These are phyloP conservation scores for Macrobrachium rosenbergii DNA, from an alignment of 1,140 invertebrate species.

Conservation along the genomic window DNA sequence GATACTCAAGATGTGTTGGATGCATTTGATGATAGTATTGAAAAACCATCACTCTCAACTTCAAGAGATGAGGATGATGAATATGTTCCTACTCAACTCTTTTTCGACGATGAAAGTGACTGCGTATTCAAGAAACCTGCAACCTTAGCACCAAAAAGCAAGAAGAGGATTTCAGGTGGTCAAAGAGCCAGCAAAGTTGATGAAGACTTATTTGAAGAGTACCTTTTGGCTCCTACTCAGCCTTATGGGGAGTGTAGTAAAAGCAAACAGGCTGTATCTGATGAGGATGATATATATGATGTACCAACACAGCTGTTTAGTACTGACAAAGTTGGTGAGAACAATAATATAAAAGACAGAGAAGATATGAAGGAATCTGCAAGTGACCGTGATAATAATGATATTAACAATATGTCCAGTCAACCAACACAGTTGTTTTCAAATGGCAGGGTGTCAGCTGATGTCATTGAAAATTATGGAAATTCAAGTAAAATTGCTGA, in stretches of 20 bases:
- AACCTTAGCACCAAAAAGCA: conserved; percentile 25
- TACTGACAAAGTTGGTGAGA: not conserved
- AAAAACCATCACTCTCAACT: not conserved
- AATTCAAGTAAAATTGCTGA: not conserved
- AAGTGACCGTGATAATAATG: conserved; percentile 18
- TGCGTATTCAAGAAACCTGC: conserved; percentile 48
- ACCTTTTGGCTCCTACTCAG: conserved; percentile 13
- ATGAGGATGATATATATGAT: conserved; percentile 4
- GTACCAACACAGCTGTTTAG: conserved; percentile 25
- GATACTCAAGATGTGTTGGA: conserved; percentile 40
- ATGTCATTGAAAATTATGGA: not conserved
- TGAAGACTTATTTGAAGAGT: conserved; percentile 15
- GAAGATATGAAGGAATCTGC: not conserved
- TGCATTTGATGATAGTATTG: conserved; percentile 18
- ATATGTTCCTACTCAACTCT: conserved; percentile 37
- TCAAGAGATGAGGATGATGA: conserved; percentile 19
- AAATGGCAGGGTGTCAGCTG: not conserved
- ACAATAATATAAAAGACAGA: not conserved
- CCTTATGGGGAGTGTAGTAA: not conserved
- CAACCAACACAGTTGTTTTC: conserved; percentile 35
- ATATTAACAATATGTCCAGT: conserved; percentile 20
- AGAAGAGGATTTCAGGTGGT: not conserved
- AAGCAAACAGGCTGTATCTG: not conserved
- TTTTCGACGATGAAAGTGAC: conserved; percentile 26
- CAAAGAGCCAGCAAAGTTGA: conserved; percentile 3